A percentile compares a stretch with the other conserved stretches of the same genome.
phyloP scores from a whole-genome alignment of 2,797 vertebrate species.

The Notoglanidium macrostoma region DNA sequence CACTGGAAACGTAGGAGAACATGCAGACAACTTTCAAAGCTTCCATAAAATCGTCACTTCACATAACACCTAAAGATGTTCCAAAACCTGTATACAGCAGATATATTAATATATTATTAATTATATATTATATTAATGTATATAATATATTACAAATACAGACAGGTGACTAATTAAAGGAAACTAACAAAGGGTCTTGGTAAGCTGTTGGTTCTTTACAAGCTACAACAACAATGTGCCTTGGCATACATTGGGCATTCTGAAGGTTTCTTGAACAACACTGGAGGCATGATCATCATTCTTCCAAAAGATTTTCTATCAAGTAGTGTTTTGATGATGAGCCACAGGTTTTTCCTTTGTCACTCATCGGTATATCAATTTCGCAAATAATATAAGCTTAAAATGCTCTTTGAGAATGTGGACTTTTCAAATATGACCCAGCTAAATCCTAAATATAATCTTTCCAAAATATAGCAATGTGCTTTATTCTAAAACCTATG shows the following conservation, averaged over 20 bases:
- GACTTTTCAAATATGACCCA: neutral
- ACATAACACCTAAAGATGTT: neutral
- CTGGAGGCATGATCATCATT: neutral
- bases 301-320: conserved; percentile 1
- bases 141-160: neutral
- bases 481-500: neutral
- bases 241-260: neutral
- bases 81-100: neutral
- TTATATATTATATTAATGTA: neutral
- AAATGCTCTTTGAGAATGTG: neutral
- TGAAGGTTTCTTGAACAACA: neutral
- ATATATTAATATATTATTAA: neutral
- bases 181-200: neutral
- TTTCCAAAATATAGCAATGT: neutral
- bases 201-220: neutral
- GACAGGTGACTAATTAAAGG: neutral
- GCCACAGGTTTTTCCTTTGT: neutral
- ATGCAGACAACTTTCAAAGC: conserved; percentile 8
- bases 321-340: neutral
- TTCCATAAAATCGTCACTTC: neutral
- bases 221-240: neutral
- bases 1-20: neutral
- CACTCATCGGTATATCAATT: neutral
- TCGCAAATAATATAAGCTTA: too few species aligned
- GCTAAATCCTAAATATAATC: neutral